These are phyloP conservation scores for Trichacis sp. DNA, from an alignment of 2,888 invertebrate genomes.

Conservation along the genomic window DNA sequence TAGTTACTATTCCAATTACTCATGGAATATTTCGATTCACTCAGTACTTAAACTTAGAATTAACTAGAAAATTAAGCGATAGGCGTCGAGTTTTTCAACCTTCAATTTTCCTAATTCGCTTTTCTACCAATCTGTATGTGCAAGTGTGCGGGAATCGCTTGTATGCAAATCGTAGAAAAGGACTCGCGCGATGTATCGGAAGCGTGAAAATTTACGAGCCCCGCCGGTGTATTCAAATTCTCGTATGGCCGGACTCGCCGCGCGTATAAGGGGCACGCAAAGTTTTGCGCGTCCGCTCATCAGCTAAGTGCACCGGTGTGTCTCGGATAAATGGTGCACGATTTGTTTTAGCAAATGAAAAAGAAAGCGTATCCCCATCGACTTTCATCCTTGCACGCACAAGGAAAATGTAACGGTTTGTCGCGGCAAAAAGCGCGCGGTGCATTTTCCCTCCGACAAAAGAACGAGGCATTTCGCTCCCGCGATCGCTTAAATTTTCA, in stretches of 20 bases:
- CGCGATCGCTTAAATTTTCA: conserved; percentile 1
- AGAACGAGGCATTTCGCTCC: background rate
- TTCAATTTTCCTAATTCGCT: conserved; percentile 18
- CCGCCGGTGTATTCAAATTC: conserved; percentile 50
- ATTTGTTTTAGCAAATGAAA: conserved; percentile 66
- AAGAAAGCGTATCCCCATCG: conserved; percentile 51
- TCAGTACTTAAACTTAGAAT: too few relatives aligned
- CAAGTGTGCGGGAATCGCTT: conserved; percentile 33
- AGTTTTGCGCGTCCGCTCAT: conserved; percentile 59
- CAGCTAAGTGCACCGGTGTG: conserved; percentile 64
- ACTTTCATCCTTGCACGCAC: conserved; percentile 44
- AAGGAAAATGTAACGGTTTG: conserved; percentile 33
- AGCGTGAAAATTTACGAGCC: conserved; percentile 44
- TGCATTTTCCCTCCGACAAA: background rate
- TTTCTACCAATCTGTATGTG: conserved; percentile 17
- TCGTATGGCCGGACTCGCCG: conserved; percentile 39
- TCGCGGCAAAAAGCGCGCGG: background rate
- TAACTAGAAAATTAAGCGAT: conserved; percentile 29
- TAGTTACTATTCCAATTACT: too few relatives aligned
- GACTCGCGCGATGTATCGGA: conserved; percentile 36
- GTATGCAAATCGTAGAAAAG: conserved; percentile 42
- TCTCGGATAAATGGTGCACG: conserved; percentile 56
- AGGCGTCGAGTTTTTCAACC: conserved; percentile 14
- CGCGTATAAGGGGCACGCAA: conserved; percentile 46
- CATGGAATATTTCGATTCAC: too few relatives aligned